Evolutionary conservation across 2,797 vertebrate genomes (phyloP).

Genomic region (Karalla daura): DNA sequence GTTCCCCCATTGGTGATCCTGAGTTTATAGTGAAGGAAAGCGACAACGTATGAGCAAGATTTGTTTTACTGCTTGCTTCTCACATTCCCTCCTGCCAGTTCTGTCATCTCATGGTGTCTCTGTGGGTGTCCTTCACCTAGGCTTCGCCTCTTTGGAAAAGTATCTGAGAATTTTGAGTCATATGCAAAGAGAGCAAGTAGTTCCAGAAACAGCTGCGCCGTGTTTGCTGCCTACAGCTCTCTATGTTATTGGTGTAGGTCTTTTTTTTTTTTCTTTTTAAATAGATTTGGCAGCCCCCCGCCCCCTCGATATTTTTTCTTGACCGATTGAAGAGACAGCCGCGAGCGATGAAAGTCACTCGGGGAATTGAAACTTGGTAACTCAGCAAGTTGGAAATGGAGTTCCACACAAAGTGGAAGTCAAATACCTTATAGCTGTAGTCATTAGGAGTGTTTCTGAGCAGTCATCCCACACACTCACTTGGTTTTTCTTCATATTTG

Average conservation of each 20-base stretch:
- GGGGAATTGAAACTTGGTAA: conserved; percentile 39
- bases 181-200: conserved; percentile 46
- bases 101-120: conserved; percentile 37
- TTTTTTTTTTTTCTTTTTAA: conserved; percentile 13
- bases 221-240: conserved; percentile 41
- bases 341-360: conserved; percentile 41
- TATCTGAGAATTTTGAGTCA: conserved; percentile 47
- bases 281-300: conserved; percentile 36
- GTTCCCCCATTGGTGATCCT: conserved; percentile 57
- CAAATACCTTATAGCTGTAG: background rate
- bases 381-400: conserved; percentile 25
- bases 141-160: conserved; percentile 40
- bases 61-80: conserved; percentile 63
- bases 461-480: conserved; percentile 1
- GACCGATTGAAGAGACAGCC: conserved; percentile 44
- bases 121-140: conserved; percentile 45
- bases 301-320: conserved; percentile 49
- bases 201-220: conserved; percentile 30
- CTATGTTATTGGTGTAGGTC: conserved; percentile 27
- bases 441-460: conserved; percentile 17
- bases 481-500: background rate
- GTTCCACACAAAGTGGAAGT: conserved; percentile 22
- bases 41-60: conserved; percentile 66
- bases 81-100: conserved; percentile 32
- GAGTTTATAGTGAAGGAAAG: conserved; percentile 59